These are phyloP conservation scores for Turritopsis rubra DNA, from an alignment of 30 jellyfish, hydroid and myxozoan species.

Conservation along the genomic window DNA sequence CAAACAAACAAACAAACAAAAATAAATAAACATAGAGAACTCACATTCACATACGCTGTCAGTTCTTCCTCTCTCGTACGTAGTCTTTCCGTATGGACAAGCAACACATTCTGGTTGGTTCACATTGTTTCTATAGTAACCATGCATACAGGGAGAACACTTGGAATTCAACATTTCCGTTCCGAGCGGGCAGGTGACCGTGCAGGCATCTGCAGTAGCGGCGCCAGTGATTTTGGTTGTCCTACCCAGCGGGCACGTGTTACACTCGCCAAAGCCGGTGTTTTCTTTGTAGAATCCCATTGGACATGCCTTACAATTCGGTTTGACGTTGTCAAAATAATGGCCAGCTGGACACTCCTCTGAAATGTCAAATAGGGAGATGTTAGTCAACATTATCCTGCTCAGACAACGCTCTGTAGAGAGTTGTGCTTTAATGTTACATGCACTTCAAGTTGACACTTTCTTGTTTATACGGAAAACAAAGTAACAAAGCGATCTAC, in stretches of 20 bases:
- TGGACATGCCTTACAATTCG: constrained; percentile 61
- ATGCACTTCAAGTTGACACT: no score
- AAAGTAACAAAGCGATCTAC: no score
- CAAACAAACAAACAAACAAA: no score
- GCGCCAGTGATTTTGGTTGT: constrained; percentile 58
- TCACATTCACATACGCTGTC: constrained; percentile 57
- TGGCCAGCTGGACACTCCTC: constrained; percentile 73
- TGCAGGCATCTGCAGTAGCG: constrained; percentile 39
- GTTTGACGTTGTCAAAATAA: constrained; percentile 41
- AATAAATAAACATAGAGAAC: no score
- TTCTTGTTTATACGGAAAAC: no score
- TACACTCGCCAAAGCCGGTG: constrained; percentile 47
- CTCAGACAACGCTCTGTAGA: neutral
- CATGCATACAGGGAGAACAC: constrained; percentile 62
- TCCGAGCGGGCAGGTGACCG: constrained; percentile 76
- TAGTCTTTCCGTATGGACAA: constrained; percentile 57
- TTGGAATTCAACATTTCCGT: constrained; percentile 35
- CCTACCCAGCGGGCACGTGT: constrained; percentile 53
- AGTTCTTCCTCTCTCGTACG: constrained; percentile 54
- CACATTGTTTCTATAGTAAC: constrained; percentile 53
- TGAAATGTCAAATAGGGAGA: constrained; percentile 6
- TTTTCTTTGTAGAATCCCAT: constrained; percentile 58
- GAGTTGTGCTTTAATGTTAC: no score
- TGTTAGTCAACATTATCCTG: neutral
- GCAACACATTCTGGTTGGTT: constrained; percentile 67